Evolutionary conservation across 2,113 vertebrate genomes (phyloP), one percentile per base, ranked within the genome.

Genomic region (Lasiurus cinereus): DNA sequence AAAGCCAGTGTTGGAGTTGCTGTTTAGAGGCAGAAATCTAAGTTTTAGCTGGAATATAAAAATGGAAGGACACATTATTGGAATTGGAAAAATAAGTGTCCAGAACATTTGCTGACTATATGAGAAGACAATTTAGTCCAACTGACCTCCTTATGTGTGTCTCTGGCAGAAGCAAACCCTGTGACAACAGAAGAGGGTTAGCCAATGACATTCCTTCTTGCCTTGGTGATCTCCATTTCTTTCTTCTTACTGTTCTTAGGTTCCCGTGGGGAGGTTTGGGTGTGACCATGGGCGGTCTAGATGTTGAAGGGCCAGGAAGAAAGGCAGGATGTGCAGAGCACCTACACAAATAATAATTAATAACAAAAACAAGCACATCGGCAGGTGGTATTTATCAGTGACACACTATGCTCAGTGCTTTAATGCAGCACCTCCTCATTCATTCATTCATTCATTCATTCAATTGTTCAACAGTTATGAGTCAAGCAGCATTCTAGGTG

Each of bases 341-440:
- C 52, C 48, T 62, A 39, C 54, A 70, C 56, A 91, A 91, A 80
- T 29, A 70, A 64, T 90, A 52, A 79, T 90, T 88, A 64, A 56
- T 66, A 39, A 66, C 46, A 29, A 76, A 50, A 94, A 92, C 1
- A 54, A 16, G 29, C 46, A 66, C 36, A 73, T 21, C 50, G 52
- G n/a, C 24, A 62, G 48, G 36, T 72, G n/a, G 2, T 33, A 67
- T 29, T 85, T 86, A 39, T 6, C 48, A 78, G 2, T 67, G 22
- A 56, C 8, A 3, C 13, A 33, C 16, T 29, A 3, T 31, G 54
- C 66, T 85, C 3, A 6, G 46, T 21, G 31, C 52, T 86, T 70
- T 59, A 59, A 16, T 33, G 46, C 4, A 43, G 67, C 4, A 46
- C 11, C 67, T 80, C 70, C 22, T 50, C 62, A 77, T 50, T 87